These are phyloP conservation scores for Allolobophora icterica DNA, from an alignment of 2,888 invertebrate genomes.

Conservation along the genomic window DNA sequence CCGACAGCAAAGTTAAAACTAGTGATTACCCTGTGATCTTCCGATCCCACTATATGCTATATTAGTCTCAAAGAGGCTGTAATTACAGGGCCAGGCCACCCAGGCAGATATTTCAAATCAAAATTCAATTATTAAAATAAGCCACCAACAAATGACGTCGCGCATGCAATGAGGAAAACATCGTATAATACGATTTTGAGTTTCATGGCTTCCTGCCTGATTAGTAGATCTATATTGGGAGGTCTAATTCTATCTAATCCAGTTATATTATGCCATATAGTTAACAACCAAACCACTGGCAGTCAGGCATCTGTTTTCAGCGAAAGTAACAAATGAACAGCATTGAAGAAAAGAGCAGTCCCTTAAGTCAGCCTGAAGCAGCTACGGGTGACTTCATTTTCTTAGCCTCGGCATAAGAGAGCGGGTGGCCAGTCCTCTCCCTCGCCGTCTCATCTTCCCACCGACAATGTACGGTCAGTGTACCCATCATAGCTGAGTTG, in stretches of 20 bases:
- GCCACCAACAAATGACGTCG: background rate
- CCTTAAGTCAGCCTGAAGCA: too few relatives aligned
- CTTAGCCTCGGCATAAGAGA: too few relatives aligned
- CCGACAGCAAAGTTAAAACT: background rate
- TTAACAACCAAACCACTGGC: too few relatives aligned
- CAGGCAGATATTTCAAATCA: background rate
- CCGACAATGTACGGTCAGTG: too few relatives aligned
- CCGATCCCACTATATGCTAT: background rate
- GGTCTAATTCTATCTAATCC: background rate
- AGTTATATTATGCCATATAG: too few relatives aligned
- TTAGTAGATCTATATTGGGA: background rate
- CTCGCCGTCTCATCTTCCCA: too few relatives aligned
- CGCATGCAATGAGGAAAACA: background rate
- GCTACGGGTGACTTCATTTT: too few relatives aligned
- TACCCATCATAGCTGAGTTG: too few relatives aligned
- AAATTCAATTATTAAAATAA: conserved; percentile 13
- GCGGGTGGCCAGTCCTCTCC: too few relatives aligned
- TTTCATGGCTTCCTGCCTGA: background rate
- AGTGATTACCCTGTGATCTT: background rate
- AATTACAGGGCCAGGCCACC: background rate
- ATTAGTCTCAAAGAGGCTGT: background rate
- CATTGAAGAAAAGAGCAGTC: too few relatives aligned
- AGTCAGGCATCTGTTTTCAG: background rate
- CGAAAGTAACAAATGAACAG: background rate
- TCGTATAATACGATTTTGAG: background rate